These are phyloP conservation scores for Gobiocypris rarus DNA, from an alignment of 2,113 vertebrate genomes.

Conservation along the genomic window DNA sequence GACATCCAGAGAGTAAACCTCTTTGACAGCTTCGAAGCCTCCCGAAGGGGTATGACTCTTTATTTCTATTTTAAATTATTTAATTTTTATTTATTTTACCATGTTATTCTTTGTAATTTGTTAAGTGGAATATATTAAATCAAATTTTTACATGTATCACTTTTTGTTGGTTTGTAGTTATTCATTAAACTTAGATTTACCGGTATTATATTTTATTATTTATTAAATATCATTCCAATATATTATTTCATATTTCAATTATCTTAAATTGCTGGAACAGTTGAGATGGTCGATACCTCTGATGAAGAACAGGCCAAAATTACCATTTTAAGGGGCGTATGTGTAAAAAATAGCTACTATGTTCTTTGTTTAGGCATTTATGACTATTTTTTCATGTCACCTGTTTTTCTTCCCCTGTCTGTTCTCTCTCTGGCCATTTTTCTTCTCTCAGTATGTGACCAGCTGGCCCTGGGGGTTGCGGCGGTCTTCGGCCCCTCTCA, in stretches of 20 bases:
- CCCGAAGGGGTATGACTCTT: slow-evolving; percentile 86
- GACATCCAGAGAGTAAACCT: slow-evolving; percentile 98
- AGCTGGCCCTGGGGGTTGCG: slow-evolving; percentile 93
- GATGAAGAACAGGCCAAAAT: neutral
- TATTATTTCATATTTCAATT: neutral
- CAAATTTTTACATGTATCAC: neutral
- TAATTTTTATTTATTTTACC: neutral
- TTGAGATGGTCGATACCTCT: neutral
- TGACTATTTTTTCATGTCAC: neutral
- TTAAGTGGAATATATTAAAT: neutral
- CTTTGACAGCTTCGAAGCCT: slow-evolving; percentile 98
- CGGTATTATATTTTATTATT: neutral
- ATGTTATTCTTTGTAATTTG: neutral
- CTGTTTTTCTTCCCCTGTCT: neutral
- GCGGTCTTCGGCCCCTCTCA: slow-evolving; percentile 96
- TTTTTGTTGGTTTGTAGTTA: too few relatives aligned
- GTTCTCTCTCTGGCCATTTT: neutral
- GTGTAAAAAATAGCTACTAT: neutral
- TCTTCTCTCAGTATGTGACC: slow-evolving; percentile 87
- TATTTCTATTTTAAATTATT: neutral
- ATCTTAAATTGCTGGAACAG: neutral
- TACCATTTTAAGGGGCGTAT: neutral
- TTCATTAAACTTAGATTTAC: neutral
- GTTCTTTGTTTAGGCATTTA: too few relatives aligned
- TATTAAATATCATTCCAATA: neutral